Base-by-base conservation (phyloP, 2,113 vertebrate species). In the Pygoscelis antarcticus region DNA sequence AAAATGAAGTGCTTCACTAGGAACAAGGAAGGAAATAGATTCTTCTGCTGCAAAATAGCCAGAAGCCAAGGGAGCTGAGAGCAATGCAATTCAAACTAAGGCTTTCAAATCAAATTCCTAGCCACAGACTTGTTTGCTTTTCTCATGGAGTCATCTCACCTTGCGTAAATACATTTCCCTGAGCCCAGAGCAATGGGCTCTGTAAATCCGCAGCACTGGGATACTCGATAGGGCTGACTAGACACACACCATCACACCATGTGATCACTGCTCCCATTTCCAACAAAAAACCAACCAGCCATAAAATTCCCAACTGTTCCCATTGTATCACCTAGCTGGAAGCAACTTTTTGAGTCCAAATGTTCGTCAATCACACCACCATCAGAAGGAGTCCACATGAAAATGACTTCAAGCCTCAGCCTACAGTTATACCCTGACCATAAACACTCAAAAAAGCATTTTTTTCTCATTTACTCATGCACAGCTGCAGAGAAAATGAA, bases 221-320 rank as follows among this genome's bases (percentile, higher is more conserved):
- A 49, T 72, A n/a, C 49, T 47, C 1, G 0, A 16, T 5, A 78
- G 84, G 40, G 30, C 46, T 61, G 77, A 70, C 55, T 10, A 64
- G 65, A 87, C 70, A 82, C 79, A 88, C 60, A 58, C 51, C 74
- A 58, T 47, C 47, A 18, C 72, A 81, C 42, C 77, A 22, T 4
- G 70, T 7, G 55, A 93, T 14, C 84, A 76, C 21, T 0, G 0
- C 44, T 95, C 78, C 46, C 34, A 51, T 55, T 94, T 84, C 86
- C 87, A 91, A 87, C 71, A 42, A 79, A 88, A 93, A 87, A 10
- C 10, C 87, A 80, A 79, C 78, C 82, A 87, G 44, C 81, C 87
- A 83, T 85, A 65, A 80, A 89, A 94, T 79, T 83, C 84, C 93
- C 90, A 94, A 71, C 93, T 87, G 87, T 54, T 95, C 62, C 92